Evolutionary conservation across 2,113 vertebrate genomes (phyloP), one percentile per base, ranked within the genome.

Genomic region (Oncorhynchus tshawytscha): DNA sequence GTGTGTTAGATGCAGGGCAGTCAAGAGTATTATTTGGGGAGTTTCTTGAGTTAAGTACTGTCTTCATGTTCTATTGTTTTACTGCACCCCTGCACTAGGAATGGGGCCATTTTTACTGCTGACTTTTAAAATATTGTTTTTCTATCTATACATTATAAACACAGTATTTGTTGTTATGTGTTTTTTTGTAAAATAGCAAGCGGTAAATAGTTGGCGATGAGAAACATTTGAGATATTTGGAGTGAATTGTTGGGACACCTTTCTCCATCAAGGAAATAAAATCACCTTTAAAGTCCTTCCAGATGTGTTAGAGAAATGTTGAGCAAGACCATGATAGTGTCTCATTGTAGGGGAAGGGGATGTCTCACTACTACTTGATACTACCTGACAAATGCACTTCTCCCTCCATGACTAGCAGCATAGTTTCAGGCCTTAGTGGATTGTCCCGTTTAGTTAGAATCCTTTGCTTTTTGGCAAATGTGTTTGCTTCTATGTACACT

Each of bases 31-130:
- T 45, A 24, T 78, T 73, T 77, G 80, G 74, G 39, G 84, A 83
- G 86, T 77, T 81, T 81, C 86, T 80, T 82, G 72, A 87, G 83
- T 90, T 87, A 85, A 88, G 89, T 92, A 91, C 91, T 91, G 91
- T 92, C 83, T 80, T 82, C 51, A 88, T 89, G 68, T 80, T 78
- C 87, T 79, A 91, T 85, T 86, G 85, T 86, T 84, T 89, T 84
- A 90, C 83, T 89, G 84, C 67, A 78, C 39, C 89, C 75, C 86
- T 62, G 80, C 85, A 89, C 87, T 90, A 88, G 78, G 72, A 82
- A 75, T 34, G 80, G 87, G 90, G 88, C 75, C 77, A 60, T 54
- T 88, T 87, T 64, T 45, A 69, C 20, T n/a, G 67, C 29, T 45
- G 5, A 45, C 39, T 3, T 45, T 45, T 45, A 4, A 2, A 22